Conservation (phyloP, 2,113 vertebrate genomes). For the Australoheros scitulus region DNA sequence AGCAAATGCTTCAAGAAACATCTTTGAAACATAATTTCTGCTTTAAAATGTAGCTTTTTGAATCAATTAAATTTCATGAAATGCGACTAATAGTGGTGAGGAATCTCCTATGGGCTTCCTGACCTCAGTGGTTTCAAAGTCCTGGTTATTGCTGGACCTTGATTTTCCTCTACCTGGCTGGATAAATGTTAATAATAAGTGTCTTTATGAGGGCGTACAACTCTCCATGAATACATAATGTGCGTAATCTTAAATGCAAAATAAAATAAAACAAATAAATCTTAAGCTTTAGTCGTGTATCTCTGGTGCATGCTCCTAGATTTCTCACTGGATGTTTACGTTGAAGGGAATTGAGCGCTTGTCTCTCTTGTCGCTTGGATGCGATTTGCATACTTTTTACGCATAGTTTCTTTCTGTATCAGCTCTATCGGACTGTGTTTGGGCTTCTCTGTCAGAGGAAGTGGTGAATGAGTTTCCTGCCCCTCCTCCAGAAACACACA, state of each 20-base stretch:
- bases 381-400: neutral
- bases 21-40: neutral
- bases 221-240: too few species aligned
- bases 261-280: neutral
- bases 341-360: neutral
- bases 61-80: neutral
- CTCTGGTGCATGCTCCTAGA: neutral
- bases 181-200: neutral
- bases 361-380: neutral
- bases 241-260: too few species aligned
- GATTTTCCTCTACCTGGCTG: neutral
- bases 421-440: constrained; percentile 29
- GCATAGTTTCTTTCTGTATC: neutral
- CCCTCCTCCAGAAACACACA: constrained; percentile 4
- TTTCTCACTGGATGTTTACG: neutral
- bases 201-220: neutral
- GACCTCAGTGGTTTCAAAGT: neutral
- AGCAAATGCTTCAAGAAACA: neutral
- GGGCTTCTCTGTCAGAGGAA: constrained; percentile 72
- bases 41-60: neutral
- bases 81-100: neutral
- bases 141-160: neutral
- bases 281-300: neutral
- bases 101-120: neutral
- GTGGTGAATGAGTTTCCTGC: constrained; percentile 76